Evolutionary conservation across 37 sponge, comb jelly and placozoan genomes (phyloP), one percentile per base, ranked within the genome.

Genomic region (Diacarnus erythraeanus): DNA sequence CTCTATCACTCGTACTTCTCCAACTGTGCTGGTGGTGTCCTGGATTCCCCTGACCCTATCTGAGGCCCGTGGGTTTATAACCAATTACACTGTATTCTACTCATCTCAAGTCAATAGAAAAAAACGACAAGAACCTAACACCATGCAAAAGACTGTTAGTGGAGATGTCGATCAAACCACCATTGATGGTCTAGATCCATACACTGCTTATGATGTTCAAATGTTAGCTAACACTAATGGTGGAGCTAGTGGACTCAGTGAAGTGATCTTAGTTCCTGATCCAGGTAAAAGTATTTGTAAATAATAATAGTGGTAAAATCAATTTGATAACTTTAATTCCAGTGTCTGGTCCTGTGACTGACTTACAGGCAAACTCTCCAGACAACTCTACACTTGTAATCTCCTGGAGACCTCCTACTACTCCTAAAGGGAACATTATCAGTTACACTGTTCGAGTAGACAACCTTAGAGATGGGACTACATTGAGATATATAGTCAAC

Each of bases 361-460:
- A 10, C 3, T 59, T 59, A 10, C 3, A n/a, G 4, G 4, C 60
- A 59, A 10, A 4, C 3, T 59, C 60, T 59, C 60, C 6, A 27
- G 26, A 10, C 26, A 27, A 59, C 18, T 59, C 60, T 10, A 59
- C 60, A 27, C 60, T 59, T 4, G 18, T 59, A n/a, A 59, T 89
- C 26, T 80, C 85, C 30, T 89, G 90, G 90, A 77, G 70, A 27
- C 80, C 71, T 6, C 90, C 90, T 0, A 70, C n/a, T n/a, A n/a
- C n/a, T n/a, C n/a, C n/a, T n/a, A n/a, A n/a, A n/a, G n/a, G n/a
- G n/a, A n/a, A n/a, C n/a, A n/a, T n/a, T n/a, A n/a, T n/a, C n/a
- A n/a, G n/a, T n/a, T n/a, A n/a, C n/a, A n/a, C n/a, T n/a, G n/a
- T n/a, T n/a, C n/a, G n/a, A n/a, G n/a, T n/a, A n/a, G n/a, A n/a